Evolutionary conservation across 2,113 vertebrate genomes (phyloP).

Genomic region (Plestiodon gilberti): DNA sequence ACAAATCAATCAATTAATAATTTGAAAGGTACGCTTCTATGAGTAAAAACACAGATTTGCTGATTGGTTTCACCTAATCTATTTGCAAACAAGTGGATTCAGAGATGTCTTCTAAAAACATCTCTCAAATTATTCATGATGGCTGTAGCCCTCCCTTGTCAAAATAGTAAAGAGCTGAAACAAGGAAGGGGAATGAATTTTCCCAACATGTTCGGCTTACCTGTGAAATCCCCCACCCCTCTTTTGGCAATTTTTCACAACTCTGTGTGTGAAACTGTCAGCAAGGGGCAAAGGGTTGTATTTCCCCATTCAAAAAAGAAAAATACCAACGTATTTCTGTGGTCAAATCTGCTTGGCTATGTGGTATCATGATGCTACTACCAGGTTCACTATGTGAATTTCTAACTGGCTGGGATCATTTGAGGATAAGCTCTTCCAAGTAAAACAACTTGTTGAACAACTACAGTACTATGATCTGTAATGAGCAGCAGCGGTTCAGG

Average conservation of each 20-base stretch:
- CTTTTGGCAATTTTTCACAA: not conserved
- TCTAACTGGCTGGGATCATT: not conserved
- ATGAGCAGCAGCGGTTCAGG: not conserved
- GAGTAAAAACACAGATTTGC: not conserved
- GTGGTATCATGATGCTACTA: not conserved
- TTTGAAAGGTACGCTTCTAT: not conserved
- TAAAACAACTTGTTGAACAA: no score
- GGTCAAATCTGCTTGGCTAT: not conserved
- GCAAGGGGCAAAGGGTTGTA: not conserved
- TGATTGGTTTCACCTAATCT: not conserved
- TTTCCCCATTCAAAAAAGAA: not conserved
- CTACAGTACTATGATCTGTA: no score
- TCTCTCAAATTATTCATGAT: conserved; percentile 5
- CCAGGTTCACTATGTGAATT: not conserved
- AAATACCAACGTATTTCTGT: not conserved
- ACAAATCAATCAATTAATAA: not conserved
- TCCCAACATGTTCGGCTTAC: not conserved
- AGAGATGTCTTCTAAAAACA: no score
- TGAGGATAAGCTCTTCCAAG: not conserved
- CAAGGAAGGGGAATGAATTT: not conserved
- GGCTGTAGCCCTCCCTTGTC: not conserved
- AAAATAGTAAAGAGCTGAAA: not conserved
- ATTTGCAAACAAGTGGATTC: not conserved
- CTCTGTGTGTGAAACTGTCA: not conserved
- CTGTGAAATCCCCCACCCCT: not conserved